Evolutionary conservation across 2,113 vertebrate species (phyloP).

Genomic region (Antechinus flavipes): DNA sequence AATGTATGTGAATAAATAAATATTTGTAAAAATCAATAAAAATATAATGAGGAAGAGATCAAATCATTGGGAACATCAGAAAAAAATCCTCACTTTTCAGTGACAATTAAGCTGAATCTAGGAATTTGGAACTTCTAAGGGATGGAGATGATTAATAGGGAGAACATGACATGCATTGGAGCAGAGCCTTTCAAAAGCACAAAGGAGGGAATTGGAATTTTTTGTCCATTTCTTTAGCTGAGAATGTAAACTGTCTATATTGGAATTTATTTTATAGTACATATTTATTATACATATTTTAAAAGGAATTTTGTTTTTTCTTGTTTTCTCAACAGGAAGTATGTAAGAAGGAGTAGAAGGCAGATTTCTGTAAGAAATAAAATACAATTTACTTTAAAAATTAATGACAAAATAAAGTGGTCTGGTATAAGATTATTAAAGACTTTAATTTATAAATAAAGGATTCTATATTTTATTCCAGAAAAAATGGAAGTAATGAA

Average conservation of each 20-base stretch:
- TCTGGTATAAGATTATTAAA: background rate
- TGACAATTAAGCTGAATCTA: background rate
- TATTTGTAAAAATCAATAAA: no score
- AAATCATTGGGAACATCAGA: no score
- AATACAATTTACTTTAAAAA: background rate
- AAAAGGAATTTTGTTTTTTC: background rate
- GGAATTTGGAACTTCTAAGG: background rate
- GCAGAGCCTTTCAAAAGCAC: background rate
- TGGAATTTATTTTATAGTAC: background rate
- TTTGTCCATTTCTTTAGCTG: background rate
- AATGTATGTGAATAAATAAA: background rate
- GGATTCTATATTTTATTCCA: background rate
- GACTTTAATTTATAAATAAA: background rate
- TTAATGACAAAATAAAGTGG: background rate
- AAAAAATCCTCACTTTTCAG: background rate
- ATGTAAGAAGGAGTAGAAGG: background rate
- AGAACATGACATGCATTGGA: no score
- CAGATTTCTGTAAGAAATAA: background rate
- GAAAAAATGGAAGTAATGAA: background rate
- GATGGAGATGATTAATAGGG: no score
- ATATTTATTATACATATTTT: background rate
- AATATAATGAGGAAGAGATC: no score
- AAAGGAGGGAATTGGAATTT: background rate
- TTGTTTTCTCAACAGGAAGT: background rate
- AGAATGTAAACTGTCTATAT: background rate